Base-by-base conservation (phyloP, 2,888 invertebrate genomes). In the Aspidiotus destructor region DNA sequence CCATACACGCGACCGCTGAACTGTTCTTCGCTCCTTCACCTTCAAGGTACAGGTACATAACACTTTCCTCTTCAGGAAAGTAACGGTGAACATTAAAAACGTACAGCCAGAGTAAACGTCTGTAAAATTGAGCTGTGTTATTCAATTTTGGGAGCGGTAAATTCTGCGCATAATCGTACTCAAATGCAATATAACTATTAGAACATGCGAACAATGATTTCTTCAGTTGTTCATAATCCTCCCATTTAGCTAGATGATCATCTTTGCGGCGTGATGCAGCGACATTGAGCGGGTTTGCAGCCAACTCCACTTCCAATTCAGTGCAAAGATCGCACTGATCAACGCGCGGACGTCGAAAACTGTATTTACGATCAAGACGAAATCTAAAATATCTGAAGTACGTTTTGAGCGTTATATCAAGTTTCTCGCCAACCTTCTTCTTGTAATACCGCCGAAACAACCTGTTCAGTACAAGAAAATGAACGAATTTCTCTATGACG, bases 91-190 rank as follows among this genome's bases (percentile, higher is more conserved):
- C 52, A 63, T 72, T 72, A 62, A 73, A 73, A 11, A 72, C 28
- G 60, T 70, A 72, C 55, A 72, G 60, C 70, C 70, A 72, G 61
- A 72, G 53, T 11, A 70, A 70, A n/a, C 72, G 54, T 53, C 70
- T 73, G 62, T 73, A 72, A 58, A 71, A 73, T 41, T 71, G 71
- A 11, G 48, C 41, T 16, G 17, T 71, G n/a, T 68, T 62, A 16
- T 54, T 64, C 28, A 73, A 54, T 62, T 72, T 72, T 8, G 72
- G 72, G 7, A 73, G 68, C 13, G 72, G 71, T n/a, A 72, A 55
- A 68, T 72, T 73, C 57, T 73, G 73, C 10, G 70, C 68, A 62
- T 72, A 72, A 64, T 73, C 72, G 71, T 71, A 72, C 67, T 72
- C 72, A 44, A 44, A 44, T n/a, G n/a, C n/a, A n/a, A n/a, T n/a